Conservation (phyloP, 2,888 invertebrate genomes). For the Alsophila aescularia region DNA sequence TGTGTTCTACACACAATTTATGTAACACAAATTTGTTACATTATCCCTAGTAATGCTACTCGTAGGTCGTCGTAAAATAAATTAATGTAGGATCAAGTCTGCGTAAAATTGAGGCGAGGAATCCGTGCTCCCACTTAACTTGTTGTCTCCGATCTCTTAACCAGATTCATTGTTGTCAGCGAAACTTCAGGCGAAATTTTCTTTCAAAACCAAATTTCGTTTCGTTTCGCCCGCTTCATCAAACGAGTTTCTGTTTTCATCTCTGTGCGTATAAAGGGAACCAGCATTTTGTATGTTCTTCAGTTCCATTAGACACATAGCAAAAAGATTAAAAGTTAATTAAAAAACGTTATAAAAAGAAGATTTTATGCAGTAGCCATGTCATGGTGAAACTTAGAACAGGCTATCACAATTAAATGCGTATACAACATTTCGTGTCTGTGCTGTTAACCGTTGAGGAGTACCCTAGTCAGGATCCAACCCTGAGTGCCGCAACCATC, state of each 20-base stretch:
- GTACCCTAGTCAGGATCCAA: too few relatives aligned
- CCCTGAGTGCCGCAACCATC: too few relatives aligned
- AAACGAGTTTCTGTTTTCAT: constrained; percentile 14
- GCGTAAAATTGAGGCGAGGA: constrained; percentile 24
- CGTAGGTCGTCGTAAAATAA: constrained; percentile 10
- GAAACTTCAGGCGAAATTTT: constrained; percentile 12
- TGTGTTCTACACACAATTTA: too few relatives aligned
- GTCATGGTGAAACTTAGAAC: too few relatives aligned
- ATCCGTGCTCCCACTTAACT: constrained; percentile 15
- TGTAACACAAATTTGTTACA: not conserved
- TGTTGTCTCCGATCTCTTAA: constrained; percentile 25
- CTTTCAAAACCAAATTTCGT: constrained; percentile 14
- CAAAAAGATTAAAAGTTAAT: too few relatives aligned
- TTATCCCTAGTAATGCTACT: constrained; percentile 2
- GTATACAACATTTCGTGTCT: too few relatives aligned
- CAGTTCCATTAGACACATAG: not conserved
- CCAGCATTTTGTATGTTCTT: not conserved
- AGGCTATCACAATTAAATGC: too few relatives aligned
- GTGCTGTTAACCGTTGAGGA: too few relatives aligned
- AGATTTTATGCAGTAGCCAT: too few relatives aligned
- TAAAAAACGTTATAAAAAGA: not conserved
- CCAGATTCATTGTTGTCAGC: constrained; percentile 21
- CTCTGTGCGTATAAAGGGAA: not conserved
- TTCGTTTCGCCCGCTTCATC: constrained; percentile 13
- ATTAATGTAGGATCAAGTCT: constrained; percentile 17